A percentile compares a stretch with the other conserved stretches of the same genome.
phyloP scores from a whole-genome alignment of 2,113 vertebrate genomes.

The Carassius carassius region DNA sequence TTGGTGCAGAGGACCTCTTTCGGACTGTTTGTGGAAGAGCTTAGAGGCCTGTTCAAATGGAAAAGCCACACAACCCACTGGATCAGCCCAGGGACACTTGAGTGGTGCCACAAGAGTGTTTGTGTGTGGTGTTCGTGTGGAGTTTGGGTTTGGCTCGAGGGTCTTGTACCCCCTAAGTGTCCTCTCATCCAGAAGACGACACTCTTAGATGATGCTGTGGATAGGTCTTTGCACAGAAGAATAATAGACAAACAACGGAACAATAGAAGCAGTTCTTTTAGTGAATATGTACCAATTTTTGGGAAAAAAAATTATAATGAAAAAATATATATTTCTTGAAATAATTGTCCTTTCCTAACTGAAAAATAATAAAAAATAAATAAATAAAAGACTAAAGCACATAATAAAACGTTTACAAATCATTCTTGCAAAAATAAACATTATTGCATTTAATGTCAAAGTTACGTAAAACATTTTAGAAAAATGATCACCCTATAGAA shows the following conservation, averaged over 20 bases:
- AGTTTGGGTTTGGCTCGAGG: conserved; percentile 63
- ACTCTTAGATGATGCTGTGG: conserved; percentile 72
- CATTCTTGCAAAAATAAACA: no score
- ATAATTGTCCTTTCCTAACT: no score
- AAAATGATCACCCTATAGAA: no score
- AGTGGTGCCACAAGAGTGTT: conserved; percentile 65
- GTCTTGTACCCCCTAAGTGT: conserved; percentile 74
- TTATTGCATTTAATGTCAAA: no score
- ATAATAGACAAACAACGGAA: conserved; percentile 10
- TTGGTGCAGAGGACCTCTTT: conserved; percentile 69
- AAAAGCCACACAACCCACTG: conserved; percentile 70
- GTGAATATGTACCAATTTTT: no score
- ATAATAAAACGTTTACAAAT: no score
- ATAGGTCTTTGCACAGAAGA: conserved; percentile 2
- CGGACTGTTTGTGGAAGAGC: conserved; percentile 77
- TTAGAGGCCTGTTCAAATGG: conserved; percentile 72
- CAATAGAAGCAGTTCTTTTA: neutral
- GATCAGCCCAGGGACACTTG: conserved; percentile 72
- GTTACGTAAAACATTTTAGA: no score
- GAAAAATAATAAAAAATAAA: no score
- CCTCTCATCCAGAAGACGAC: conserved; percentile 73
- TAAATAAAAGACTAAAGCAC: no score
- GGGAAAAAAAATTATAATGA: no score
- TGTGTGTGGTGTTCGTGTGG: conserved; percentile 55
- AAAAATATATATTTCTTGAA: no score